A percentile compares a stretch with the other conserved stretches of the same genome.
phyloP scores from a whole-genome alignment of 2,113 vertebrate species.

The Ceuthmochares aereus region DNA sequence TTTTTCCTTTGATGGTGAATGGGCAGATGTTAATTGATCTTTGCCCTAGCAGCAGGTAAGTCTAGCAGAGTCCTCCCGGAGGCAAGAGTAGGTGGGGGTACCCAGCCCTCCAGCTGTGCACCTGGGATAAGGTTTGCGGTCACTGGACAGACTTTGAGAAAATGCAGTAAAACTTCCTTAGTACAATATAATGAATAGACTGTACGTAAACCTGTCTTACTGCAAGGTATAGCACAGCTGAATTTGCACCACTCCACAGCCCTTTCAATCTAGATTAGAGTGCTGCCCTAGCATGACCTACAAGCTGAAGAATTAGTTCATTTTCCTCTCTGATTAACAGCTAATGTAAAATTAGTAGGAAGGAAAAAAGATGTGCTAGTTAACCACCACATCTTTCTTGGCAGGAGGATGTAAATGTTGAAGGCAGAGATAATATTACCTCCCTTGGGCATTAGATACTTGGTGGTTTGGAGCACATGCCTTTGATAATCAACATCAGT shows the following conservation, averaged over 20 bases:
- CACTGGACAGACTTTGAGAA: background rate
- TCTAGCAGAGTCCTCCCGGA: background rate
- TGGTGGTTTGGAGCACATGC: constrained; percentile 65
- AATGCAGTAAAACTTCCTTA: background rate
- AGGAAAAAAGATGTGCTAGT: constrained; percentile 56
- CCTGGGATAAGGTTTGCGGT: background rate
- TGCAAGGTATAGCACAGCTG: background rate
- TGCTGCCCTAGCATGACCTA: constrained; percentile 63
- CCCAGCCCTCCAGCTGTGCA: background rate
- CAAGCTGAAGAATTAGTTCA: constrained; percentile 66
- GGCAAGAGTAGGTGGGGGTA: background rate
- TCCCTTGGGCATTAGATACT: constrained; percentile 65
- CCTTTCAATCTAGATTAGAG: constrained; percentile 22
- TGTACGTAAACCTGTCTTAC: background rate
- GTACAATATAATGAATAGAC: background rate
- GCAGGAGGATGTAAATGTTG: constrained; percentile 47
- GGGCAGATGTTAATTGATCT: background rate
- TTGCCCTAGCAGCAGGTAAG: background rate
- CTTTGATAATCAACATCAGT: constrained; percentile 81
- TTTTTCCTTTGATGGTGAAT: background rate
- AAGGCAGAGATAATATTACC: constrained; percentile 76
- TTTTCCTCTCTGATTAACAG: constrained; percentile 63
- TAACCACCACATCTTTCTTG: constrained; percentile 37
- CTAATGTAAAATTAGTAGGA: constrained; percentile 67
- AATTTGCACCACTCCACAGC: background rate